Evolutionary conservation across 2,888 invertebrate genomes (phyloP).

Genomic region (Bombylius major): DNA sequence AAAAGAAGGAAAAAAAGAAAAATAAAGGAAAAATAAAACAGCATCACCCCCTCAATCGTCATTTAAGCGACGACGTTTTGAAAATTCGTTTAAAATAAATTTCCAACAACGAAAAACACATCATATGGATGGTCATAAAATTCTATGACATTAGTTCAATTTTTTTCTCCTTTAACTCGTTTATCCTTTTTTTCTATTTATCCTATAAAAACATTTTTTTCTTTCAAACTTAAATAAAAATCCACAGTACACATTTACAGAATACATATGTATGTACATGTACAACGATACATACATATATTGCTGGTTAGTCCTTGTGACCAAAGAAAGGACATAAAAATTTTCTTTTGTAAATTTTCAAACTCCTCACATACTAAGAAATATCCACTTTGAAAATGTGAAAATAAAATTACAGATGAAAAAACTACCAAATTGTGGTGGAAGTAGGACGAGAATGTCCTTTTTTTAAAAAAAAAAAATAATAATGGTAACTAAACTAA

Average conservation of each 20-base stretch:
- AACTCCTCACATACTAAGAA: neutral
- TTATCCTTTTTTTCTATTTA: neutral
- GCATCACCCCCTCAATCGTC: too few species aligned
- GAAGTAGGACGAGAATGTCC: too few species aligned
- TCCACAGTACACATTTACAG: too few species aligned
- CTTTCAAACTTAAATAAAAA: too few species aligned
- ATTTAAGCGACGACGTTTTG: too few species aligned
- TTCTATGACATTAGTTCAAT: neutral
- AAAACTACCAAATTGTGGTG: too few species aligned
- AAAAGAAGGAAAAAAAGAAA: neutral
- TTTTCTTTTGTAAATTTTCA: neutral
- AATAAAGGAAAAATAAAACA: too few species aligned
- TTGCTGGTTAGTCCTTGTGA: neutral
- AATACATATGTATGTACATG: too few species aligned
- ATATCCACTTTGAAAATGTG: neutral
- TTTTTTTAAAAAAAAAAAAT: neutral
- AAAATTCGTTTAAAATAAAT: too few species aligned
- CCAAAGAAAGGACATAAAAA: slow-evolving; percentile 8
- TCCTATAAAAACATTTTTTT: too few species aligned
- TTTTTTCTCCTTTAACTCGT: neutral
- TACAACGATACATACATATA: neutral
- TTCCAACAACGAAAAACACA: too few species aligned
- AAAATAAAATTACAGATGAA: too few species aligned
- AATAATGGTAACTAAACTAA: neutral
- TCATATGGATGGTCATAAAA: neutral